Evolutionary conservation across 2,113 vertebrate species (phyloP).

Genomic region (Xenus cinereus): DNA sequence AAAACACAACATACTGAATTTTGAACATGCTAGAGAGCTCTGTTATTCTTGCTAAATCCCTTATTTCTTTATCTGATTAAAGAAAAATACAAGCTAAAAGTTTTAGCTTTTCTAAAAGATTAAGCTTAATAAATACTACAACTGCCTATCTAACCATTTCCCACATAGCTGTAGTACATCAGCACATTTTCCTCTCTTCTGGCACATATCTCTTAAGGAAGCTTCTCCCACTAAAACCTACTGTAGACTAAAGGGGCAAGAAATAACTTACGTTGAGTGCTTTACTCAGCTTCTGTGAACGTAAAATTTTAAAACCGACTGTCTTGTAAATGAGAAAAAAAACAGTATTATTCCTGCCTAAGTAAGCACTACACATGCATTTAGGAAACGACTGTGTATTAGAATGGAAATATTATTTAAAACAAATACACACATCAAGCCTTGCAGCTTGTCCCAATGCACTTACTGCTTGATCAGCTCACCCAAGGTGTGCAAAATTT

Average conservation of each 20-base stretch:
- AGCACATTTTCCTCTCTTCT: not conserved
- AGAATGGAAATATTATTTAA: not conserved
- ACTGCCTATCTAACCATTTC: not conserved
- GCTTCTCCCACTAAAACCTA: not conserved
- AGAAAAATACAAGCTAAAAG: not conserved
- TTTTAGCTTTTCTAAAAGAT: not conserved
- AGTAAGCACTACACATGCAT: not conserved
- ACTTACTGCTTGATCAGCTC: conserved; percentile 39
- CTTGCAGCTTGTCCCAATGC: conserved; percentile 43
- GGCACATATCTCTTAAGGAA: not conserved
- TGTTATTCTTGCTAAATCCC: not conserved
- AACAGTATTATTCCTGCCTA: not conserved
- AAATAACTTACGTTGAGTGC: not conserved
- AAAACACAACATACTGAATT: not conserved
- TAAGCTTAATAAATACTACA: not conserved
- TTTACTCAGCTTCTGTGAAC: not conserved
- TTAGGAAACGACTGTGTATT: not conserved
- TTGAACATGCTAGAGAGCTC: not conserved
- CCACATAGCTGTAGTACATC: not conserved
- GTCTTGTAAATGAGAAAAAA: not conserved
- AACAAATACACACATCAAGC: not conserved
- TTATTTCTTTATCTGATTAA: not conserved
- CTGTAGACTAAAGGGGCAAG: not conserved
- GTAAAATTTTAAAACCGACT: not conserved
- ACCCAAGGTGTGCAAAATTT: not conserved